These are phyloP conservation scores for Agrotis segetum DNA, from an alignment of 2,888 invertebrate species.

Conservation along the genomic window DNA sequence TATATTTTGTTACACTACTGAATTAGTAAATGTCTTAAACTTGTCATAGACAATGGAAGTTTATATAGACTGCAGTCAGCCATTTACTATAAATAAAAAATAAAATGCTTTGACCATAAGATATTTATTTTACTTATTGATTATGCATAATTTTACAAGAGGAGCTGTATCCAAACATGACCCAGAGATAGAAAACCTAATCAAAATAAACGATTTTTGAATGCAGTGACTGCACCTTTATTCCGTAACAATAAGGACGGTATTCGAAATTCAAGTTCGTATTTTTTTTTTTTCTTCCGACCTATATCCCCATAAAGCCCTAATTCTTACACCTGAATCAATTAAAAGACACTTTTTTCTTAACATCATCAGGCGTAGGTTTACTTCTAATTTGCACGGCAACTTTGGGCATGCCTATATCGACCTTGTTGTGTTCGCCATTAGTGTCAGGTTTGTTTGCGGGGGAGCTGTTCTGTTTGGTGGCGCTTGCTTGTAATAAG, in stretches of 20 bases:
- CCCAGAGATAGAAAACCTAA: neutral
- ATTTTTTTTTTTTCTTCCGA: neutral
- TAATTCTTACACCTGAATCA: constrained; percentile 54
- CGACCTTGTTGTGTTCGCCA: constrained; percentile 59
- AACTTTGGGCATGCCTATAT: constrained; percentile 64
- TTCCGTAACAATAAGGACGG: neutral
- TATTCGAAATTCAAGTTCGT: neutral
- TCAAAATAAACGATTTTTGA: neutral
- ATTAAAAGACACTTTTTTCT: constrained; percentile 86
- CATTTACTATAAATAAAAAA: constrained; percentile 38
- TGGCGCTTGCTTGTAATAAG: constrained; percentile 59
- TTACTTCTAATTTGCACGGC: constrained; percentile 63
- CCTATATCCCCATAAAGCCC: neutral
- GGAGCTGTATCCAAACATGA: neutral
- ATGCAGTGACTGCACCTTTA: neutral
- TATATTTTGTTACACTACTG: neutral
- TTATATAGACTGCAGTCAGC: constrained; percentile 1
- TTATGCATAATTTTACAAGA: constrained; percentile 3
- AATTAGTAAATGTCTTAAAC: constrained; percentile 4
- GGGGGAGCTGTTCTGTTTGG: constrained; percentile 50
- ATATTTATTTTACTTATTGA: constrained; percentile 30
- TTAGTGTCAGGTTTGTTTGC: constrained; percentile 46
- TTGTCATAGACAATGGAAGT: constrained; percentile 9
- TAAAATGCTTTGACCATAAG: constrained; percentile 1
- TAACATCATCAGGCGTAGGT: constrained; percentile 77